Evolutionary conservation across 2,113 vertebrate species (phyloP).

Genomic region (Lates calcarifer): DNA sequence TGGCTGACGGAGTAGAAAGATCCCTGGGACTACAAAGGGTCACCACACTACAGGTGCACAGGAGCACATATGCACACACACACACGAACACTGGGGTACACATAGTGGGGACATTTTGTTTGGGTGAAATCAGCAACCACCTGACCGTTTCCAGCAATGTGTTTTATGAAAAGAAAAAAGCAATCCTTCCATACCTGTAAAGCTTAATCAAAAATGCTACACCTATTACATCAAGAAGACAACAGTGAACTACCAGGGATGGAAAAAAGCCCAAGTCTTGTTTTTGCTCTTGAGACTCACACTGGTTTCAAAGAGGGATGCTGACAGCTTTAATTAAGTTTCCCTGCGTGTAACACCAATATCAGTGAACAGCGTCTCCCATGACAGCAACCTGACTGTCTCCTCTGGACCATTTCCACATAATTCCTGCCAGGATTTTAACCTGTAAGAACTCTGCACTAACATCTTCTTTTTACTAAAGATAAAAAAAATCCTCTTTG

Average conservation of each 20-base stretch:
- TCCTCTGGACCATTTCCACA: neutral
- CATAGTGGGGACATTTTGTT: neutral
- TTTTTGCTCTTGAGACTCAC: neutral
- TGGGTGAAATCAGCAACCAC: neutral
- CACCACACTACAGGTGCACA: constrained; percentile 89
- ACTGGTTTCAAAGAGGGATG: neutral
- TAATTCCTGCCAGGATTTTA: neutral
- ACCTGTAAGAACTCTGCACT: neutral
- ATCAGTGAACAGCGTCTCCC: constrained; percentile 5
- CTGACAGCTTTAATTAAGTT: neutral
- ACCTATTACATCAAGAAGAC: no score
- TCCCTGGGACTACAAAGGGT: constrained; percentile 97
- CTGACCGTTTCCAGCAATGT: neutral
- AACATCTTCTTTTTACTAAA: neutral
- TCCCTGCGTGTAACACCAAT: neutral
- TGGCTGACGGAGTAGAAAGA: constrained; percentile 95
- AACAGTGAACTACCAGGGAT: neutral
- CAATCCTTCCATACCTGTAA: neutral
- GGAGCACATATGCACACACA: neutral
- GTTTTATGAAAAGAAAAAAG: neutral
- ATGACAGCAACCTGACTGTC: neutral
- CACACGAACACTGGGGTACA: neutral
- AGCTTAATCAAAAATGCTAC: neutral
- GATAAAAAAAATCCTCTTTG: neutral
- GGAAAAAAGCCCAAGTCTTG: neutral